phyloP scores from a whole-genome alignment of 2,888 invertebrate species.

The Cheilosia soror region DNA sequence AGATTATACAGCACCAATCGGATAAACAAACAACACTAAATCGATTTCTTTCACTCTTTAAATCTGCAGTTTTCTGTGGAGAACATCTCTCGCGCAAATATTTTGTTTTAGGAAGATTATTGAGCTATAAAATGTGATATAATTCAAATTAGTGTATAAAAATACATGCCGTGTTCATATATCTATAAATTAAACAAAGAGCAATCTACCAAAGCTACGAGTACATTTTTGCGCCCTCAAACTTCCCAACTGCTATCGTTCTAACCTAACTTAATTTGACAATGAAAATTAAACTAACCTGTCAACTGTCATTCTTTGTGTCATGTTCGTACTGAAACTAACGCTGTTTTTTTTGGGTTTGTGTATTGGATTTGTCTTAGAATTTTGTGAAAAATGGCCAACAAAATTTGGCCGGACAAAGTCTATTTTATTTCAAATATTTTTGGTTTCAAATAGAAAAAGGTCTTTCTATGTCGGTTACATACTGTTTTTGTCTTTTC shows the following conservation, averaged over 20 bases:
- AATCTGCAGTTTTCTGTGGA: slow-evolving; percentile 6
- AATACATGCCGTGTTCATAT: slow-evolving; percentile 23
- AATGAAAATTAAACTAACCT: slow-evolving; percentile 28
- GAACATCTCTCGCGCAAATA: background rate
- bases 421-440: slow-evolving; percentile 38
- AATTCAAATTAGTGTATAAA: slow-evolving; percentile 25
- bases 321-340: slow-evolving; percentile 22
- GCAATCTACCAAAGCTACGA: slow-evolving; percentile 16
- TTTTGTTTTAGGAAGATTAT: slow-evolving; percentile 32
- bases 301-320: slow-evolving; percentile 1
- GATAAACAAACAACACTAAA: slow-evolving; percentile 55
- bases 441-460: slow-evolving; percentile 54
- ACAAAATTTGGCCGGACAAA: slow-evolving; percentile 33
- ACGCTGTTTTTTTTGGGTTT: slow-evolving; percentile 6
- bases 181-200: background rate
- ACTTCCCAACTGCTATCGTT: slow-evolving; percentile 14
- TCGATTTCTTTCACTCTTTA: background rate
- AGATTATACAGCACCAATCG: slow-evolving; percentile 69
- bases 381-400: slow-evolving; percentile 35
- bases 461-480: slow-evolving; percentile 21
- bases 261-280: slow-evolving; percentile 46
- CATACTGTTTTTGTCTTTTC: slow-evolving; percentile 61
- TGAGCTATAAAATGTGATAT: slow-evolving; percentile 20
- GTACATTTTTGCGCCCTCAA: slow-evolving; percentile 8
- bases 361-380: slow-evolving; percentile 23